Evolutionary conservation across 2,888 invertebrate species (phyloP), one percentile per base, ranked within the genome.

Genomic region (Lysandra coridon): DNA sequence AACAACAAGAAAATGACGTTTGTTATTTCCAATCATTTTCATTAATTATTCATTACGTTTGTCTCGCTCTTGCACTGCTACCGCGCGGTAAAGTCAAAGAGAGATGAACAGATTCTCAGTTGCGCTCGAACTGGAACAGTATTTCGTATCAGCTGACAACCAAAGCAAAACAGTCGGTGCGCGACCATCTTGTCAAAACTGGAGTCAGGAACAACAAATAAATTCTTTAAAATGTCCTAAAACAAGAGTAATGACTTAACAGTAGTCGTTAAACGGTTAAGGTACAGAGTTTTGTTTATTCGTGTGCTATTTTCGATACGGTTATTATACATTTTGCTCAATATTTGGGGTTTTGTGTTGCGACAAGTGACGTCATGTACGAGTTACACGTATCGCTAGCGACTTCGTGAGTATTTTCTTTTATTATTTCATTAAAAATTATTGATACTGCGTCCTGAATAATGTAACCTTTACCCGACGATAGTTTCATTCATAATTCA

Each of bases 161-260:
- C 95, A 95, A 95, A 95, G 95, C 95, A 95, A 95, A 95, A 95
- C 95, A 95, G 95, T 95, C 94, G 94, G 95, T 94, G 92, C 93
- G 94, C 95, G 92, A 95, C 95, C 95, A 95, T 95, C 95, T 95
- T 95, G 95, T 95, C 95, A 95, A 94, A 95, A 92, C 93, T 92
- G 88, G 90, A 94, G 91, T 91, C 92, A 90, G 92, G 90, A 91
- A 91, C 93, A 92, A 92, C 92, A 94, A 93, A 94, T 92, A 93
- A 92, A 93, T 94, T 69, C 91, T 92, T 89, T 91, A 94, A 95
- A 94, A 93, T 94, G 94, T 89, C 89, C 88, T 94, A 93, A 92
- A 90, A 91, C 90, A 89, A 87, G 88, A 85, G 91, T 89, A 89
- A 91, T 94, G 92, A 94, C 92, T 87, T 89, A 94, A 94, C 88